These are phyloP conservation scores for Drosophila grimshawi DNA, from an alignment of 1,140 invertebrate genomes.

Conservation along the genomic window DNA sequence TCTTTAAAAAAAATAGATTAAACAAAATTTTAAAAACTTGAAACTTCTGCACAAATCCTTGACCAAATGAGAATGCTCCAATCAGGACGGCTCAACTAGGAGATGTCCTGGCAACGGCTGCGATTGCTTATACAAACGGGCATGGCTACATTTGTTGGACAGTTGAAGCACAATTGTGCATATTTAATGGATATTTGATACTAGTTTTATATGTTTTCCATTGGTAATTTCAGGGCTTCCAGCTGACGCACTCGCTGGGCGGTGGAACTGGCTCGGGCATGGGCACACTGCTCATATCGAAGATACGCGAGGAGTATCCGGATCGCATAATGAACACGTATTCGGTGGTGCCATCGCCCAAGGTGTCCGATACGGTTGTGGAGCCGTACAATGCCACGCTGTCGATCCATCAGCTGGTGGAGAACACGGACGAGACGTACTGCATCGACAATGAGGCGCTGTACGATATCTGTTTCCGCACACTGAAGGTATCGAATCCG, in stretches of 20 bases:
- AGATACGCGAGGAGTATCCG: slow-evolving; percentile 92
- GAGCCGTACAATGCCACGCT: slow-evolving; percentile 93
- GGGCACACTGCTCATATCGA: slow-evolving; percentile 91
- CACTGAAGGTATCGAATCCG: slow-evolving; percentile 90
- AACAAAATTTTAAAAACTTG: too few relatives aligned
- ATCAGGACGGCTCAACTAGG: too few relatives aligned
- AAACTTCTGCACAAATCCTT: too few relatives aligned
- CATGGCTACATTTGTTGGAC: too few relatives aligned
- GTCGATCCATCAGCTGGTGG: slow-evolving; percentile 92
- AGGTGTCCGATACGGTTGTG: slow-evolving; percentile 92
- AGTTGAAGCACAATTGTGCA: too few relatives aligned
- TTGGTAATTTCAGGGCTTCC: slow-evolving; percentile 89
- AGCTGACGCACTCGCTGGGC: slow-evolving; percentile 91
- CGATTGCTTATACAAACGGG: too few relatives aligned
- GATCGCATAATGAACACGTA: slow-evolving; percentile 95
- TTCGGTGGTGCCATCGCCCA: slow-evolving; percentile 91
- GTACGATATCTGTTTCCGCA: slow-evolving; percentile 95
- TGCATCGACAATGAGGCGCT: slow-evolving; percentile 95
- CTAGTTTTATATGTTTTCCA: neutral
- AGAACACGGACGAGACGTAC: slow-evolving; percentile 93
- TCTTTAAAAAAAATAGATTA: too few relatives aligned
- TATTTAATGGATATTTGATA: too few relatives aligned
- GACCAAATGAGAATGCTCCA: too few relatives aligned
- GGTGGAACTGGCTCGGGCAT: slow-evolving; percentile 93
- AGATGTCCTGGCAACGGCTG: too few relatives aligned